Evolutionary conservation across 30 jellyfish, hydroid and myxozoan species (phyloP).

Genomic region (Hydractinia echinata): DNA sequence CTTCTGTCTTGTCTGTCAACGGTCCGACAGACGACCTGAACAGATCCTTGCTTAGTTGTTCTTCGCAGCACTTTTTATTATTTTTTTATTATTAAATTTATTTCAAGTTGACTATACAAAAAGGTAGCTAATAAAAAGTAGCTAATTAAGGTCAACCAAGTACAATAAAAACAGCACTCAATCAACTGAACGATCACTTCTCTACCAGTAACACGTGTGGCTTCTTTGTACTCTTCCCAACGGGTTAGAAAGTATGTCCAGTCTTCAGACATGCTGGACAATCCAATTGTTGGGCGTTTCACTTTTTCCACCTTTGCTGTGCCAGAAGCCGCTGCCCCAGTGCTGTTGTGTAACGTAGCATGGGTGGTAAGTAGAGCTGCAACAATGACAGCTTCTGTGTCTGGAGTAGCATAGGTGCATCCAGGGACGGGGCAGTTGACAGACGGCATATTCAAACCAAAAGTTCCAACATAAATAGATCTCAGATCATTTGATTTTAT

Average conservation of each 20-base stretch:
- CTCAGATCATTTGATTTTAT: background rate
- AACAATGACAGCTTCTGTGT: conserved; percentile 33
- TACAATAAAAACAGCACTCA: too few species aligned
- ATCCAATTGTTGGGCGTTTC: conserved; percentile 30
- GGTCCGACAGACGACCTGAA: conserved; percentile 38
- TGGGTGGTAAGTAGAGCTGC: conserved; percentile 9
- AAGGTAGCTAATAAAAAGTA: too few species aligned
- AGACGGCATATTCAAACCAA: background rate
- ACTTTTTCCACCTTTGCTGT: conserved; percentile 39
- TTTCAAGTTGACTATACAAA: too few species aligned
- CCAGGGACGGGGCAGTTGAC: conserved; percentile 30
- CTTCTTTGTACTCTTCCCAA: conserved; percentile 40
- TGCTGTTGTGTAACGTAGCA: conserved; percentile 17
- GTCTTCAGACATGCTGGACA: conserved; percentile 41
- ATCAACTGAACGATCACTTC: conserved; percentile 30
- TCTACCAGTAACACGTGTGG: conserved; percentile 31
- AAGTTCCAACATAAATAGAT: conserved; percentile 15
- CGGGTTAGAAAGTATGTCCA: conserved; percentile 44
- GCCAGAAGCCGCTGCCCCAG: conserved; percentile 15
- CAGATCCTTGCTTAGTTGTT: conserved; percentile 38
- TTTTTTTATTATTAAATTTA: too few species aligned
- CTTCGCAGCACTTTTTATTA: too few species aligned
- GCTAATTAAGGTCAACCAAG: too few species aligned
- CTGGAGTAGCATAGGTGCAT: conserved; percentile 74
- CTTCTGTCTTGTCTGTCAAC: conserved; percentile 35